Evolutionary conservation across 2,113 vertebrate genomes (phyloP).

Genomic region (Heterochromis multidens): DNA sequence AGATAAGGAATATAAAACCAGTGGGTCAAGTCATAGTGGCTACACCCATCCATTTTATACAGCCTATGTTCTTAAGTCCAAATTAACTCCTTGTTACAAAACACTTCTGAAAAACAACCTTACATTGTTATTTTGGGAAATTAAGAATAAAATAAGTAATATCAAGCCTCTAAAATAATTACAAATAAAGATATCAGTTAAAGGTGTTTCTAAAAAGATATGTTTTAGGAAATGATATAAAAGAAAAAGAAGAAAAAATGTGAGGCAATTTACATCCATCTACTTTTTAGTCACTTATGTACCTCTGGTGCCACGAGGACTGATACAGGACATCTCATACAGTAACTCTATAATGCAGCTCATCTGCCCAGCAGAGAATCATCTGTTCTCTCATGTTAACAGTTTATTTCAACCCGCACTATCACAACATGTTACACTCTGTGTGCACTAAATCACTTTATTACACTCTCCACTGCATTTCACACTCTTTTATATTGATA

Average conservation of each 20-base stretch:
- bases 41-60: background rate
- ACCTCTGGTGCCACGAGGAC: rapidly evolving
- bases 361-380: background rate
- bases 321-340: background rate
- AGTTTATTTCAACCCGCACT: rapidly evolving
- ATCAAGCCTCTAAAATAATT: background rate
- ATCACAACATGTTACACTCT: too few species aligned
- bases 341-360: background rate
- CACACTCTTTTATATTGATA: too few species aligned
- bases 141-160: background rate
- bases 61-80: background rate
- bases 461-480: too few species aligned
- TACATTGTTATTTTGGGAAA: background rate
- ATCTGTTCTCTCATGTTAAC: background rate
- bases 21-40: background rate
- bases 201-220: background rate
- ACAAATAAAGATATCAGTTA: background rate
- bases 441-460: too few species aligned
- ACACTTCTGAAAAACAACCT: background rate
- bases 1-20: background rate
- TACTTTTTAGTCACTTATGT: background rate
- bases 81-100: background rate
- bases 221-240: background rate
- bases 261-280: rapidly evolving
- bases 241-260: background rate